Evolutionary conservation across 2,113 vertebrate genomes (phyloP).

Genomic region (Lutjanus erythropterus): DNA sequence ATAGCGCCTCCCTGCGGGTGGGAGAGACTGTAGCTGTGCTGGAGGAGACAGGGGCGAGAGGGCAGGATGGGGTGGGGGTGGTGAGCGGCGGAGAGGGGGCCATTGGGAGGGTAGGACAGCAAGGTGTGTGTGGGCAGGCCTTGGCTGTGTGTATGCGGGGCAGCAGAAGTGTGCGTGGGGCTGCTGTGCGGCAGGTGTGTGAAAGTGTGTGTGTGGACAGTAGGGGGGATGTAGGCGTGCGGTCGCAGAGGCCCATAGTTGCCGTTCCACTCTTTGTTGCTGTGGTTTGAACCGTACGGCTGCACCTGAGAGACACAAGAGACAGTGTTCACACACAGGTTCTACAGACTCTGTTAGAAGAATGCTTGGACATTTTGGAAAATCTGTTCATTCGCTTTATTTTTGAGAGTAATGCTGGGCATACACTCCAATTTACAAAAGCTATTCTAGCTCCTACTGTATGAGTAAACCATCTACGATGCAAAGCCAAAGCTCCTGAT

Average conservation of each 20-base stretch:
- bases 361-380: neutral
- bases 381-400: neutral
- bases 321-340: neutral
- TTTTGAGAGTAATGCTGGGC: neutral
- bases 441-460: too few relatives aligned
- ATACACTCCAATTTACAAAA: too few relatives aligned
- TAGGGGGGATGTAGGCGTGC: constrained; percentile 91
- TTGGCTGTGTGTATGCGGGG: constrained; percentile 81
- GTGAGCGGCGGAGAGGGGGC: constrained; percentile 74
- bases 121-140: constrained; percentile 87
- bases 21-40: constrained; percentile 90
- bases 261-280: constrained; percentile 93
- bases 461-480: too few relatives aligned
- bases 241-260: constrained; percentile 92
- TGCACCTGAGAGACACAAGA: constrained; percentile 85
- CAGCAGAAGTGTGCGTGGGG: constrained; percentile 86
- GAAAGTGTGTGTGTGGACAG: constrained; percentile 89
- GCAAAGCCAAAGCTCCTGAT: too few relatives aligned
- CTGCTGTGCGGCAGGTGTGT: constrained; percentile 90
- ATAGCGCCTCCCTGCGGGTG: constrained; percentile 84
- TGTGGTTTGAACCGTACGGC: constrained; percentile 88
- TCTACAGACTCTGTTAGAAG: neutral
- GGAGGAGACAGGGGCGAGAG: constrained; percentile 90
- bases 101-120: constrained; percentile 88
- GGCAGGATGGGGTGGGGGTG: constrained; percentile 86